Conservation (phyloP, 1,140 invertebrate species). For the Mya arenaria region DNA sequence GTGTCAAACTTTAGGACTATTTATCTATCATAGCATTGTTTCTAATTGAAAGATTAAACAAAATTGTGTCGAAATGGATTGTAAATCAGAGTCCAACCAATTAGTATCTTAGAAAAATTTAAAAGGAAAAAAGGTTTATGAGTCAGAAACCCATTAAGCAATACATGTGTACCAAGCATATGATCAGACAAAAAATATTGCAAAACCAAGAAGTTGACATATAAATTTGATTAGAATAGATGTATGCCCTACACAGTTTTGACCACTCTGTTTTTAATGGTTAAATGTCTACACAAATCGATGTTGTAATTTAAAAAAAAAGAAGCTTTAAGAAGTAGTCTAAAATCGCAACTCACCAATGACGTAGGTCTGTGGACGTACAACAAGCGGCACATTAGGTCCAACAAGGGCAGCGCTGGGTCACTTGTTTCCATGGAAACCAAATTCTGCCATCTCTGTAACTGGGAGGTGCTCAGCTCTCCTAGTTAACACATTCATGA, state of each 20-base stretch:
- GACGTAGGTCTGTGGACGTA: slow-evolving; percentile 27
- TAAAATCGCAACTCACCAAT: slow-evolving; percentile 17
- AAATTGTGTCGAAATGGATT: too few relatives aligned
- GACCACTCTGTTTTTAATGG: not conserved
- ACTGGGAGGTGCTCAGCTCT: slow-evolving; percentile 34
- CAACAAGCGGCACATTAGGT: slow-evolving; percentile 35
- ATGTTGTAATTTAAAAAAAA: not conserved
- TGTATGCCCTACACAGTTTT: not conserved
- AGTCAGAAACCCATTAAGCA: too few relatives aligned
- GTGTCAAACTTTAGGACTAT: too few relatives aligned
- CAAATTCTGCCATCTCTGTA: slow-evolving; percentile 22
- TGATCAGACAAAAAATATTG: not conserved
- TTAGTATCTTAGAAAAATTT: too few relatives aligned
- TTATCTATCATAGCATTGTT: too few relatives aligned
- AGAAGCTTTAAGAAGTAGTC: not conserved
- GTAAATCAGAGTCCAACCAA: too few relatives aligned
- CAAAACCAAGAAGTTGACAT: not conserved
- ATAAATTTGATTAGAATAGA: not conserved
- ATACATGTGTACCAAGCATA: too few relatives aligned
- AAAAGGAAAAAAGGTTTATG: too few relatives aligned
- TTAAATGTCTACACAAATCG: not conserved
- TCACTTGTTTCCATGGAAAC: slow-evolving; percentile 14
- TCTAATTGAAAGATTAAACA: too few relatives aligned
- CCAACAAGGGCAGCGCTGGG: slow-evolving; percentile 25
- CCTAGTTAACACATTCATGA: not conserved